Evolutionary conservation across 2,113 vertebrate genomes (phyloP).

Genomic region (Bathybates hornii): DNA sequence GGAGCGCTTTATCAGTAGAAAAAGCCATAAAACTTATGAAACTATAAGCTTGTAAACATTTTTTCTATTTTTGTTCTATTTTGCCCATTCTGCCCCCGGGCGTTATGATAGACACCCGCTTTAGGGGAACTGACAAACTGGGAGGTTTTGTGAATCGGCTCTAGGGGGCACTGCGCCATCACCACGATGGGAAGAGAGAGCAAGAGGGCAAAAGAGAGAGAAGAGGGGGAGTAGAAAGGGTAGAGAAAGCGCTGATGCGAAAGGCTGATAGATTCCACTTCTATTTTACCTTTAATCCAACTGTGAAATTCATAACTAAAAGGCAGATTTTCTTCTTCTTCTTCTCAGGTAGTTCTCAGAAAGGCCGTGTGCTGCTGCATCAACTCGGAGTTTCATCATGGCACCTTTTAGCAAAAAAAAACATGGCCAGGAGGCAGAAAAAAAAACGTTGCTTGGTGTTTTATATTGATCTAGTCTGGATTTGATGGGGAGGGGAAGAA

Average conservation of each 20-base stretch:
- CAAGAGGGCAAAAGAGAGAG: background rate
- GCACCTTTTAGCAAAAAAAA: slow-evolving; percentile 8
- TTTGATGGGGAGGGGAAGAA: background rate
- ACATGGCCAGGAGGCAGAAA: slow-evolving; percentile 10
- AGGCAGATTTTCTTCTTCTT: slow-evolving; percentile 24
- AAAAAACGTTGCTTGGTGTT: slow-evolving; percentile 1
- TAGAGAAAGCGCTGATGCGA: background rate
- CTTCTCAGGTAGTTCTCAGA: slow-evolving; percentile 39
- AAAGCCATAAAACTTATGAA: background rate
- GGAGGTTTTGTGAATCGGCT: slow-evolving; percentile 1
- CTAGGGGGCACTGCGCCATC: slow-evolving; percentile 57
- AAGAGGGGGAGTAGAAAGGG: background rate
- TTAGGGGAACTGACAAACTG: background rate
- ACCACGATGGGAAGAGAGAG: background rate
- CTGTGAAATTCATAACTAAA: slow-evolving; percentile 68
- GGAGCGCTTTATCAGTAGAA: background rate
- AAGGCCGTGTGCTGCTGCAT: slow-evolving; percentile 17
- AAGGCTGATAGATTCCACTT: slow-evolving; percentile 54
- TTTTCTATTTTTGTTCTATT: background rate
- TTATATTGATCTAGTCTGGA: slow-evolving; percentile 28
- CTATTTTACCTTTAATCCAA: slow-evolving; percentile 65
- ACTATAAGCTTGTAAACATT: background rate
- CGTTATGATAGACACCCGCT: rapidly evolving
- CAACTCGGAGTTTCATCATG: slow-evolving; percentile 48
- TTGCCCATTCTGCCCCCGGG: background rate